These are phyloP conservation scores for Dynastes grantii DNA, from an alignment of 2,888 invertebrate genomes.

Conservation along the genomic window DNA sequence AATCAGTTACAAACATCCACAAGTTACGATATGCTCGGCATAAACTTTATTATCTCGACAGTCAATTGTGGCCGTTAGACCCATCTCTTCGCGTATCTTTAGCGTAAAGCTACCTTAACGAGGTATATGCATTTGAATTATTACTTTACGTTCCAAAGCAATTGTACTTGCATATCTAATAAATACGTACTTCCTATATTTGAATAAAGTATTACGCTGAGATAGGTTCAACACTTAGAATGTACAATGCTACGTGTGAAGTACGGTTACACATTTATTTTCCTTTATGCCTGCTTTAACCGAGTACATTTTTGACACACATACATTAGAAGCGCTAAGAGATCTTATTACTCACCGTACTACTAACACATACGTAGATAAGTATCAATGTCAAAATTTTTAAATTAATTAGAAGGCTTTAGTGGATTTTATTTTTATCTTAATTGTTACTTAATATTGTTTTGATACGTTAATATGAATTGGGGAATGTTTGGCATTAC, in stretches of 20 bases:
- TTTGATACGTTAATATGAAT: constrained; percentile 12
- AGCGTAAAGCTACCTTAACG: constrained; percentile 28
- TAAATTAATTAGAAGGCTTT: constrained; percentile 26
- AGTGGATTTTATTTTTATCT: constrained; percentile 30
- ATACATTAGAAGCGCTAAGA: constrained; percentile 1
- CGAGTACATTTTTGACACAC: constrained; percentile 16
- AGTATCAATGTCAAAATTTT: constrained; percentile 7
- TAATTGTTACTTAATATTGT: constrained; percentile 22
- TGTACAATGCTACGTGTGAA: constrained; percentile 5
- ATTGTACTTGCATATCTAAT: constrained; percentile 15
- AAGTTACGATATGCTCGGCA: background rate
- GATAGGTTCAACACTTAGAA: constrained; percentile 6
- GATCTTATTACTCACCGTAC: constrained; percentile 9
- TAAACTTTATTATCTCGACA: background rate
- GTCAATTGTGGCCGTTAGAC: background rate
- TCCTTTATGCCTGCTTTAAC: constrained; percentile 4
- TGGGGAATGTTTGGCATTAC: constrained; percentile 15
- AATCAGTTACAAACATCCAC: background rate
- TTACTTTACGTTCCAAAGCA: constrained; percentile 13
- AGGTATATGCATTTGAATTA: constrained; percentile 27
- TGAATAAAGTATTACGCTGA: constrained; percentile 25
- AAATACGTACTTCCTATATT: constrained; percentile 26
- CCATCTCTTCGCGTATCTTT: background rate
- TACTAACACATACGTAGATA: constrained; percentile 23
- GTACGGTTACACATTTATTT: constrained; percentile 25